Conservation (phyloP, 1,140 invertebrate species). For the Drosophila sp. region DNA sequence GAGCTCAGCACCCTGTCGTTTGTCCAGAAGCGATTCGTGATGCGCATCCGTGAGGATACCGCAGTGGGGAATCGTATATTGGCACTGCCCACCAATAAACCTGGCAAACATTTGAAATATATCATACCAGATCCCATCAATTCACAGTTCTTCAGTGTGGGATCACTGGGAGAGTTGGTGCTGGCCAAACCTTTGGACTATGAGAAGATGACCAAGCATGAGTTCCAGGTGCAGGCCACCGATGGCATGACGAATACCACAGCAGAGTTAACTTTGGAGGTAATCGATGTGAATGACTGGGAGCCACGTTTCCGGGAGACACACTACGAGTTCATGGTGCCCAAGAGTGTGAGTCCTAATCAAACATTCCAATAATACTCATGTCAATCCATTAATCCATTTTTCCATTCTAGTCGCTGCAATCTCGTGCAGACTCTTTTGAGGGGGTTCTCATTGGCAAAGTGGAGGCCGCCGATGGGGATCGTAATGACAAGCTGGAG, state of each 20-base stretch:
- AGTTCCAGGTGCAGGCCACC: slow-evolving; percentile 92
- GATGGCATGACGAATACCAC: slow-evolving; percentile 86
- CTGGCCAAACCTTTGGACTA: slow-evolving; percentile 91
- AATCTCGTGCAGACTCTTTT: slow-evolving; percentile 70
- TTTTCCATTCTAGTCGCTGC: slow-evolving; percentile 57
- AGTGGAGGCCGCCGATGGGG: slow-evolving; percentile 91
- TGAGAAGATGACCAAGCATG: slow-evolving; percentile 88
- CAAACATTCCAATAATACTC: no score
- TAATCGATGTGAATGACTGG: slow-evolving; percentile 96
- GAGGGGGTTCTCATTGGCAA: slow-evolving; percentile 85
- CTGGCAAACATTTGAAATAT: slow-evolving; percentile 84
- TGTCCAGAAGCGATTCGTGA: slow-evolving; percentile 88
- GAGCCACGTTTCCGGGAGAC: slow-evolving; percentile 94
- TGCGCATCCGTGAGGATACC: slow-evolving; percentile 90
- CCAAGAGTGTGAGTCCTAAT: slow-evolving; percentile 74
- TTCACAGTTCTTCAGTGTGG: slow-evolving; percentile 86
- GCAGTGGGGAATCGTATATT: slow-evolving; percentile 88
- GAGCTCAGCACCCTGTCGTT: slow-evolving; percentile 85
- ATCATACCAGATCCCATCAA: slow-evolving; percentile 77
- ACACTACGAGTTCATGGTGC: slow-evolving; percentile 91
- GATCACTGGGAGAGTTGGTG: slow-evolving; percentile 91
- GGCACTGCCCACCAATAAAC: slow-evolving; percentile 86
- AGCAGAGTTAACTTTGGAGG: slow-evolving; percentile 89
- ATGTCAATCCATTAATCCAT: background rate
- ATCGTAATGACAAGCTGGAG: slow-evolving; percentile 88